Evolutionary conservation across 37 sponge, comb jelly and placozoan species (phyloP).

Genomic region (Chondrilla cf. caribensis): DNA sequence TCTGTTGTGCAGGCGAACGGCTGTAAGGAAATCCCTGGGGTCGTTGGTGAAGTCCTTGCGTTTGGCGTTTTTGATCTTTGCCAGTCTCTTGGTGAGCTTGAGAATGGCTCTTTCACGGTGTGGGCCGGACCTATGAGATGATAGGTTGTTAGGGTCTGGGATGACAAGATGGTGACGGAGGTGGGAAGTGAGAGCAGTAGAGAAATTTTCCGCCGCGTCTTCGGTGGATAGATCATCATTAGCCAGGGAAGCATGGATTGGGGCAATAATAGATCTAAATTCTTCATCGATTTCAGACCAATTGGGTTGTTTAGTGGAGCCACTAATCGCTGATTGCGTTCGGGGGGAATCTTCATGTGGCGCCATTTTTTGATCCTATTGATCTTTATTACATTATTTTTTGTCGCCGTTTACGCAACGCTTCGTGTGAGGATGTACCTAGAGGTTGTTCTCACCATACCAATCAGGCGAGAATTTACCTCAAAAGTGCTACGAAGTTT

Average conservation of each 20-base stretch:
- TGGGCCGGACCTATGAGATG: too few relatives aligned
- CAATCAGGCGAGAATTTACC: too few relatives aligned
- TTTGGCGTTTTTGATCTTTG: background rate
- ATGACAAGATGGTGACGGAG: background rate
- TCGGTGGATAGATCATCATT: background rate
- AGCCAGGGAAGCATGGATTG: background rate
- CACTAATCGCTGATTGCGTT: background rate
- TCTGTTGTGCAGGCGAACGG: background rate
- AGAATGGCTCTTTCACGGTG: background rate
- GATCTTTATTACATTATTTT: too few relatives aligned
- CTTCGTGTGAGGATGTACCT: too few relatives aligned
- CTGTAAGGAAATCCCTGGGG: background rate
- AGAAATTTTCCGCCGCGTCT: background rate
- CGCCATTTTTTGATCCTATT: too few relatives aligned
- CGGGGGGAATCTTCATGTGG: background rate
- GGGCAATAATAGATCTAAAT: background rate
- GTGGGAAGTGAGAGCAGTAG: background rate
- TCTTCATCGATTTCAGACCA: background rate
- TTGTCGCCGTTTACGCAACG: too few relatives aligned
- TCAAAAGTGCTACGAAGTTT: too few relatives aligned
- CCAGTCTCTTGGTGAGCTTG: background rate
- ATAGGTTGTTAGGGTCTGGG: background rate
- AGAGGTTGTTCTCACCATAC: too few relatives aligned
- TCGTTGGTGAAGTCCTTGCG: background rate
- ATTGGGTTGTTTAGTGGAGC: too few relatives aligned